Evolutionary conservation across 1,140 invertebrate species (phyloP).

Genomic region (Pogonomyrmex barbatus): DNA sequence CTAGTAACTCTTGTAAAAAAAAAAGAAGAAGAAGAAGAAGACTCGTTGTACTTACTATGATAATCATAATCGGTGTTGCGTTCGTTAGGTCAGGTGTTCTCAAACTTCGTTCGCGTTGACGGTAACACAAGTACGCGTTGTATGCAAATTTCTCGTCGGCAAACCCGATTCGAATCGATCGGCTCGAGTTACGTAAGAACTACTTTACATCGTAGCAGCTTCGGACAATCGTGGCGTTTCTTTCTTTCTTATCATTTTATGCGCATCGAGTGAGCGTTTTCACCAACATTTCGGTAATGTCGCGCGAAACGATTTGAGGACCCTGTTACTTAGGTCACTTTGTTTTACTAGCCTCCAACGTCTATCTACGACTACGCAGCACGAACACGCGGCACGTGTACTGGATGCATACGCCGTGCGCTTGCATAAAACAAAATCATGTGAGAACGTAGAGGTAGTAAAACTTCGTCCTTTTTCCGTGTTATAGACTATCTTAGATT

Average conservation of each 20-base stretch:
- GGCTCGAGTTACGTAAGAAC: neutral
- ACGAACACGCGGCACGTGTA: slow-evolving; percentile 9
- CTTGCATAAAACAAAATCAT: slow-evolving; percentile 31
- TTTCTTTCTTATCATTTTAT: slow-evolving; percentile 8
- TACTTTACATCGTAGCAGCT: neutral
- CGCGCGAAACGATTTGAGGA: slow-evolving; percentile 27
- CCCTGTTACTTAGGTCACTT: slow-evolving; percentile 20
- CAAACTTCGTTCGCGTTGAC: slow-evolving; percentile 21
- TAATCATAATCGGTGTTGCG: slow-evolving; percentile 50
- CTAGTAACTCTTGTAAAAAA: slow-evolving; percentile 29
- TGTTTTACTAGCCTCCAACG: slow-evolving; percentile 34
- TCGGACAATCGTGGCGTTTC: neutral
- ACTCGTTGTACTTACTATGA: slow-evolving; percentile 32
- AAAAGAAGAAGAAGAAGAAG: neutral
- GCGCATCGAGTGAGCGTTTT: neutral
- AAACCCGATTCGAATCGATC: neutral
- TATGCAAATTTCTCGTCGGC: slow-evolving; percentile 16
- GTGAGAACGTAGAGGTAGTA: slow-evolving; percentile 43
- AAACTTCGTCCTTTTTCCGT: slow-evolving; percentile 44
- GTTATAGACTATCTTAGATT: slow-evolving; percentile 55
- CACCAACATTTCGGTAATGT: neutral
- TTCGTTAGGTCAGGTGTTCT: slow-evolving; percentile 32
- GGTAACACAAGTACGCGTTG: neutral
- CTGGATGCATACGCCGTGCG: slow-evolving; percentile 17
- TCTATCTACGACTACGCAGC: slow-evolving; percentile 10